Conservation (phyloP, 2,113 vertebrate genomes). For the Nibea albiflora region DNA sequence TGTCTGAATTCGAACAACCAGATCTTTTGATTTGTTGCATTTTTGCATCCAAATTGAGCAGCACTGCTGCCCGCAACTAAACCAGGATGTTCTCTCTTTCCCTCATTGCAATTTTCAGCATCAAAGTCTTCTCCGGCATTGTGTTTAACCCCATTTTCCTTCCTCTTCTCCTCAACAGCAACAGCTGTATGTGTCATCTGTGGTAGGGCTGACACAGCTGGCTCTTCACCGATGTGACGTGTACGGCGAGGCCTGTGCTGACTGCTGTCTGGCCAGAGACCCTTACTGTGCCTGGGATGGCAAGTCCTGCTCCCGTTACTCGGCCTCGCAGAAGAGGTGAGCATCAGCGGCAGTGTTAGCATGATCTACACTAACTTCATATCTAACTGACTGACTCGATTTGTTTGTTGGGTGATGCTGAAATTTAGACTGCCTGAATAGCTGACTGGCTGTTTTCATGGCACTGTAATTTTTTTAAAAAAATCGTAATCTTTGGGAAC, state of each 20-base stretch:
- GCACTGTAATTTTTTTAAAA: not conserved
- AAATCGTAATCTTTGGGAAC: not conserved
- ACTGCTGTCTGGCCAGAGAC: slow-evolving; percentile 97
- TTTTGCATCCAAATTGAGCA: not conserved
- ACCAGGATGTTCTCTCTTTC: not conserved
- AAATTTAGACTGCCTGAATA: slow-evolving; percentile 18
- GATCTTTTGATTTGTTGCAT: not conserved
- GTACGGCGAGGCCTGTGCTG: slow-evolving; percentile 94
- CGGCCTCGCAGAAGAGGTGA: slow-evolving; percentile 95
- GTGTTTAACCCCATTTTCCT: not conserved
- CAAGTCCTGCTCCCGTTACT: slow-evolving; percentile 96
- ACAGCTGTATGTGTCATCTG: slow-evolving; percentile 96
- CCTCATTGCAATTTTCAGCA: not conserved
- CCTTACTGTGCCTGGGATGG: slow-evolving; percentile 99
- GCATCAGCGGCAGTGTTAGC: slow-evolving; percentile 32
- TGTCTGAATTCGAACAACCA: not conserved
- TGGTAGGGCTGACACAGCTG: slow-evolving; percentile 92
- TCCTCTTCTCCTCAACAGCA: slow-evolving; percentile 84
- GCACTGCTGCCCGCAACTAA: not conserved
- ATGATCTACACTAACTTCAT: slow-evolving; percentile 33
- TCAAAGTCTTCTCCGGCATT: not conserved
- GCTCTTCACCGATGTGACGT: slow-evolving; percentile 95
- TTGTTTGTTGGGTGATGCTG: slow-evolving; percentile 13
- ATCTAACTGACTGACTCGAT: slow-evolving; percentile 38
- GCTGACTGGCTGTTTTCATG: slow-evolving; percentile 52